Base-by-base conservation (phyloP, 1,140 invertebrate species). In the Drosophila suzukii region DNA sequence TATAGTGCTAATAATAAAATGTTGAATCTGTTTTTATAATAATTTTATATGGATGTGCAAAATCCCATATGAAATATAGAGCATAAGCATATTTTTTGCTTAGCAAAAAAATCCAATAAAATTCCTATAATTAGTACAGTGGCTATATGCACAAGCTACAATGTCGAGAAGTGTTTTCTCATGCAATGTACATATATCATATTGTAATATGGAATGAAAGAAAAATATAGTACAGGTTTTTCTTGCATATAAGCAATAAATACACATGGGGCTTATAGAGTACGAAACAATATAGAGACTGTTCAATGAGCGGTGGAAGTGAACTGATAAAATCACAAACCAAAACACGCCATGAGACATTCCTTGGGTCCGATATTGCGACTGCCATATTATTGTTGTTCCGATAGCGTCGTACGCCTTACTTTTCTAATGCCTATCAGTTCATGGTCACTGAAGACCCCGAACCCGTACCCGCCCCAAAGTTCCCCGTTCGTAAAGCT, bases 381-480 rank as follows among this genome's bases (percentile, higher is more conserved):
- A 8, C 24, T 61, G 39, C 12, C 61, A 27, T 44, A 44, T 17
- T 38, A 59, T 17, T 36, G 43, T 46, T 49, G 34, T 54, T 34
- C 41, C 43, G 44, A 70, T 56, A 56, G 36, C 66, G 38, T 44
- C 24, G n/a, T 36, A 8, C 49, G 51, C 36, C 17, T 34, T 36
- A 56, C 46, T 44, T 34, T 20, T 44, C 36, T 49, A 43, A 39
- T 70, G 17, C 47, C 53, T 66, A 75, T 75, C 72, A 66, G 72
- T 75, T 75, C 73, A 75, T 38, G 71, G 60, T 46, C 71, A 75
- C 12, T 66, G 57, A 34, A 32, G 34, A 47, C 34, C 41, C 27
- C 10, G 17, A 27, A 27, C 27, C 27, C 27, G 27, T 2, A 34
- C 50, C 30, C 66, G 43, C 50, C 30, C 66, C 27, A 49, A 49